Percentiles rank a stretch among this genome's conserved stretches.
These are phyloP conservation scores for Urechis unicinctus DNA, from an alignment of 2,888 invertebrate genomes.

Conservation along the genomic window DNA sequence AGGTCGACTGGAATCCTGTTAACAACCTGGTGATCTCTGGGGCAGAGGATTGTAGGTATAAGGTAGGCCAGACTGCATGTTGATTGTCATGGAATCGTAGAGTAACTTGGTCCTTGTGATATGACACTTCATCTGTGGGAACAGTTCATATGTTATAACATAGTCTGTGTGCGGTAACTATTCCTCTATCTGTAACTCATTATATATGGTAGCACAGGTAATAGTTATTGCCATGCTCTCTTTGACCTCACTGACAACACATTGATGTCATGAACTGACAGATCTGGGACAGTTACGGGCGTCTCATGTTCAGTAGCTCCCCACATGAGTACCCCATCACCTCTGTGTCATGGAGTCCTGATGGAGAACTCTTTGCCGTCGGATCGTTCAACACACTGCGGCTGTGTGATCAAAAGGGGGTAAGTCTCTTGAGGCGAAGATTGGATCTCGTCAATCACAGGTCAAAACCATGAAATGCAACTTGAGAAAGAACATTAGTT, in stretches of 20 bases:
- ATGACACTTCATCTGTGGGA: background rate
- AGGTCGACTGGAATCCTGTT: conserved; percentile 59
- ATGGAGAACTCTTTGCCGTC: conserved; percentile 83
- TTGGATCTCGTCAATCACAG: background rate
- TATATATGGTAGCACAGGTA: no score
- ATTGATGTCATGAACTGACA: no score
- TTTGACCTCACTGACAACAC: no score
- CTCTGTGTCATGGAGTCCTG: conserved; percentile 82
- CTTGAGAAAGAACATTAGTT: no score
- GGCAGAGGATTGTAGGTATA: conserved; percentile 72
- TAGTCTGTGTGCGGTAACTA: background rate
- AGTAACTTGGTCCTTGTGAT: no score
- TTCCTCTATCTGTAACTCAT: background rate
- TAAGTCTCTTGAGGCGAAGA: conserved; percentile 52
- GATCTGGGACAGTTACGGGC: conserved; percentile 88
- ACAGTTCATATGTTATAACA: background rate
- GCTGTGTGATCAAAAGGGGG: conserved; percentile 88
- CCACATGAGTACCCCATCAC: conserved; percentile 87
- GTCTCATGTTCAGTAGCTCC: conserved; percentile 74
- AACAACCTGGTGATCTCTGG: conserved; percentile 60
- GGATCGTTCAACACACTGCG: conserved; percentile 88
- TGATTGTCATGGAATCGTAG: no score
- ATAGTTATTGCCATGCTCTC: no score
- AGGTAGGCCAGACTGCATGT: conserved; percentile 58
- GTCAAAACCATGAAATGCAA: no score